Percentiles rank a stretch among this genome's conserved stretches.
These are phyloP conservation scores for Eulemur mongoz DNA, from an alignment of 2,797 vertebrate genomes.

Conservation along the genomic window DNA sequence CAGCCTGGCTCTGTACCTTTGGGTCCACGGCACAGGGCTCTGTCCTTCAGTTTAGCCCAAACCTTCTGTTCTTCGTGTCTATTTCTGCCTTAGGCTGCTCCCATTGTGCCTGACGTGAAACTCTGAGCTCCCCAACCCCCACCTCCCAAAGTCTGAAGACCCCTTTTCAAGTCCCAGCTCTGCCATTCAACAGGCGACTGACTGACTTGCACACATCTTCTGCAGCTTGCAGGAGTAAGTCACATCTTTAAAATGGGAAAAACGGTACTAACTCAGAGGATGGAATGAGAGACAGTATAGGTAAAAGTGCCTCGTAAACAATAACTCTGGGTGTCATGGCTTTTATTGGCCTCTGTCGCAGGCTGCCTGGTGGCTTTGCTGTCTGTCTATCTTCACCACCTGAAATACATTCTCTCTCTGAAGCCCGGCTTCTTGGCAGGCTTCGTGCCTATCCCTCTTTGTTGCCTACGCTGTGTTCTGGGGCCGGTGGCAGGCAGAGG, in stretches of 20 bases:
- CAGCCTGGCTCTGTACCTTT: neutral
- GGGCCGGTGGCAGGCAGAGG: neutral
- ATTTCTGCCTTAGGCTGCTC: neutral
- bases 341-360: neutral
- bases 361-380: neutral
- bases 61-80: neutral
- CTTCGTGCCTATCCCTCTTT: neutral
- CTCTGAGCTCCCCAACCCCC: fast-evolving
- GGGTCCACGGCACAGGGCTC: neutral
- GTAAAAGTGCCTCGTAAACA: neutral
- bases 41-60: neutral
- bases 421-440: neutral
- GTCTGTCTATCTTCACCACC: neutral
- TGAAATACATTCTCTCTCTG: neutral
- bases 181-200: neutral
- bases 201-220: neutral
- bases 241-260: neutral
- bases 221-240: neutral
- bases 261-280: neutral
- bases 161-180: neutral
- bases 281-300: neutral
- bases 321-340: fast-evolving
- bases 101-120: neutral
- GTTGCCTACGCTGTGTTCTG: neutral
- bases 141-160: neutral